Evolutionary conservation across 2,797 vertebrate species (phyloP).

Genomic region (Acanthurus leucopareius): DNA sequence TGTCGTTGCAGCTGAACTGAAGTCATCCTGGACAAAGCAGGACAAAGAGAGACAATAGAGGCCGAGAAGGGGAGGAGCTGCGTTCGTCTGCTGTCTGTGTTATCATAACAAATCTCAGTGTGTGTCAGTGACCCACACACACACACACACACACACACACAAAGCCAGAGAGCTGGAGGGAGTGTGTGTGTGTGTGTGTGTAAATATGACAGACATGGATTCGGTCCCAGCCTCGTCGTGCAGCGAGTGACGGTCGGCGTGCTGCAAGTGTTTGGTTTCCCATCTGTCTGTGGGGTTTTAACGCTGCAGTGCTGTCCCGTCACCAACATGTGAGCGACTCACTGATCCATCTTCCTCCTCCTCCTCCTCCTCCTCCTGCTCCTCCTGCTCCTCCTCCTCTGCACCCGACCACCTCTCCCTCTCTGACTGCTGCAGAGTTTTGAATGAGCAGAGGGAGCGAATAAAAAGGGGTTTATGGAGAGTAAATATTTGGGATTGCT

Average conservation of each 20-base stretch:
- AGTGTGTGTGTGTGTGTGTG: constrained; percentile 34
- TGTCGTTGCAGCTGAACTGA: constrained; percentile 30
- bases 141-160: not conserved
- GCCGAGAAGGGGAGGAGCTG: constrained; percentile 31
- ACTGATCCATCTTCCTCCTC: constrained; percentile 21
- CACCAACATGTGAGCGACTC: constrained; percentile 55
- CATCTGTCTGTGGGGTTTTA: constrained; percentile 53
- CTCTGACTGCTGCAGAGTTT: constrained; percentile 25
- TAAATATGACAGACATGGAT: constrained; percentile 57
- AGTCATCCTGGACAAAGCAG: constrained; percentile 17
- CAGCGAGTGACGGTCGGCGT: constrained; percentile 53
- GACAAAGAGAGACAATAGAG: constrained; percentile 37
- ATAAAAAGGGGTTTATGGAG: constrained; percentile 35
- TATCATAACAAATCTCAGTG: constrained; percentile 71
- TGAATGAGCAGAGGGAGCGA: constrained; percentile 28
- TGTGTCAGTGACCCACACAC: constrained; percentile 20
- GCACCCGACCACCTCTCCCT: not conserved
- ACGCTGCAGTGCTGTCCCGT: constrained; percentile 48
- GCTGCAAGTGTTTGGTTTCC: constrained; percentile 61
- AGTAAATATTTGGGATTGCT: constrained; percentile 40
- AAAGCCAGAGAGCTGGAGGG: constrained; percentile 29
- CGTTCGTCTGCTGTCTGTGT: constrained; percentile 68
- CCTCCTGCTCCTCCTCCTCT: not conserved
- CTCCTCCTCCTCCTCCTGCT: not conserved
- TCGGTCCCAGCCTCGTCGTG: constrained; percentile 24